Evolutionary conservation across 2,888 invertebrate species (phyloP).

Genomic region (Pandemis cinnamomeana): DNA sequence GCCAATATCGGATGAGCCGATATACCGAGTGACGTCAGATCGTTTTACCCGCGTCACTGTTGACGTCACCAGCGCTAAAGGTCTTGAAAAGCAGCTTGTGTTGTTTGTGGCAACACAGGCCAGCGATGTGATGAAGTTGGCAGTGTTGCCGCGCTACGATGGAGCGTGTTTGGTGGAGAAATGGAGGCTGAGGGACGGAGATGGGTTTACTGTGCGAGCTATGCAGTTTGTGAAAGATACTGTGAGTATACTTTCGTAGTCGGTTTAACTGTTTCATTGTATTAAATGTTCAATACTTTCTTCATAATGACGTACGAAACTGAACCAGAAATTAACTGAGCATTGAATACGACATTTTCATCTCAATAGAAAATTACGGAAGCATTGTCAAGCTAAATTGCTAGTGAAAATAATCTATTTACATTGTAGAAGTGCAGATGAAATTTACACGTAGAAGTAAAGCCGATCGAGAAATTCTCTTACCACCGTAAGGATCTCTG

Average conservation of each 20-base stretch:
- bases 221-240: conserved; percentile 93
- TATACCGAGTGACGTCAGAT: conserved; percentile 89
- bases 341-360: too few species aligned
- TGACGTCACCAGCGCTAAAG: conserved; percentile 91
- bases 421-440: too few species aligned
- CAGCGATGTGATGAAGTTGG: conserved; percentile 92
- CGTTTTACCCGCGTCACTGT: conserved; percentile 91
- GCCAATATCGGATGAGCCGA: conserved; percentile 87
- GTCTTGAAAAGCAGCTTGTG: conserved; percentile 88
- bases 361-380: too few species aligned
- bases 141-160: conserved; percentile 87
- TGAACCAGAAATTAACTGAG: too few species aligned
- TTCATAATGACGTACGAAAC: too few species aligned
- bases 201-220: conserved; percentile 84
- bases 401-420: too few species aligned
- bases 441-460: too few species aligned
- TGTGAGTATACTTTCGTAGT: conserved; percentile 69
- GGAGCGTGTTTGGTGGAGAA: conserved; percentile 94
- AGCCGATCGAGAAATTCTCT: too few species aligned
- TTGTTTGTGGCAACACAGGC: conserved; percentile 91
- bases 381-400: too few species aligned
- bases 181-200: conserved; percentile 88
- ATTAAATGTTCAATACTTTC: too few species aligned
- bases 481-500: too few species aligned
- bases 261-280: background rate